A percentile compares a stretch with the other conserved stretches of the same genome.
These are phyloP conservation scores for Centruroides sculpturatus DNA, from an alignment of 1,140 invertebrate genomes.

Conservation along the genomic window DNA sequence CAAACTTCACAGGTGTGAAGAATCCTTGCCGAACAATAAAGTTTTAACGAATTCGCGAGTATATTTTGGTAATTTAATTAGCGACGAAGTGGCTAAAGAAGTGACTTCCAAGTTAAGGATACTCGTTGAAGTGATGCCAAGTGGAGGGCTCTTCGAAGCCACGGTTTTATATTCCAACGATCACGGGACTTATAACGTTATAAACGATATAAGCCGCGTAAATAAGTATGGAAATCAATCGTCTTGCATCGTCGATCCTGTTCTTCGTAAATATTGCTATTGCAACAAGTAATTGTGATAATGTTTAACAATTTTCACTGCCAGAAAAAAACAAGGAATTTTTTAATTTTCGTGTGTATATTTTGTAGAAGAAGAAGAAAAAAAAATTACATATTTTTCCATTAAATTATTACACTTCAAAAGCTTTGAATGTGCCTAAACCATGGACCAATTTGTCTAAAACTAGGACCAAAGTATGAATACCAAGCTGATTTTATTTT, in stretches of 20 bases:
- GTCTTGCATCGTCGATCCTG: conserved; percentile 50
- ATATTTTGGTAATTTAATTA: conserved; percentile 29
- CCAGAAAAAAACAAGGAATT: too few species aligned
- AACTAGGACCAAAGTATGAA: too few species aligned
- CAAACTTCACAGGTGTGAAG: background rate
- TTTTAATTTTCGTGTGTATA: too few species aligned
- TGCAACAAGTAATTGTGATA: conserved; percentile 29
- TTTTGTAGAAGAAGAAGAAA: too few species aligned
- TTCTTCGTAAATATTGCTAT: conserved; percentile 57
- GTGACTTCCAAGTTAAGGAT: background rate
- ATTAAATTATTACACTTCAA: too few species aligned
- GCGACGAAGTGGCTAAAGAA: conserved; percentile 56
- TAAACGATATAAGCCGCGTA: conserved; percentile 65
- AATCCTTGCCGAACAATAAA: background rate
- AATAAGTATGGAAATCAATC: conserved; percentile 70
- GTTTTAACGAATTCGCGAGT: background rate
- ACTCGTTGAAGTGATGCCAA: conserved; percentile 43
- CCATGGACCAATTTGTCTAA: too few species aligned
- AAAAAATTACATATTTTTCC: too few species aligned
- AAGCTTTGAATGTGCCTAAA: too few species aligned
- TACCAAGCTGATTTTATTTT: too few species aligned
- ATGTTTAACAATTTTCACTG: background rate
- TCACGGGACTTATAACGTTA: conserved; percentile 44
- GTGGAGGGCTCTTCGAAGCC: conserved; percentile 47
- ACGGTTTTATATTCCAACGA: conserved; percentile 5